Conservation (phyloP, 2,888 invertebrate genomes). For the Acleris cristana region DNA sequence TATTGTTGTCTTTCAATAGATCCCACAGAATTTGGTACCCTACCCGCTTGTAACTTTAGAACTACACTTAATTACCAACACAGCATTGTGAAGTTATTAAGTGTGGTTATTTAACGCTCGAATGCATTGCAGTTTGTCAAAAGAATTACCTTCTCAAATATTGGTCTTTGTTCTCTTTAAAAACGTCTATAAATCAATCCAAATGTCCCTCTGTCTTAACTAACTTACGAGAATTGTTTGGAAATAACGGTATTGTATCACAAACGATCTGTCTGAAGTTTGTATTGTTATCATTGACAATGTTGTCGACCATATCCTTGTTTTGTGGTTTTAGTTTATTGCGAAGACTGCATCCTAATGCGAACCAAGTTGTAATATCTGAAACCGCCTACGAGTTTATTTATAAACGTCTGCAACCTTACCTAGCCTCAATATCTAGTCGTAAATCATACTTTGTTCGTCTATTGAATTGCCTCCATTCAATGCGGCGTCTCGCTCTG, state of each 20-base stretch:
- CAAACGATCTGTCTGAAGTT: slow-evolving; percentile 16
- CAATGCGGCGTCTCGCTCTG: slow-evolving; percentile 37
- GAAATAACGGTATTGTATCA: slow-evolving; percentile 23
- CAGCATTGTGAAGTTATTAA: neutral
- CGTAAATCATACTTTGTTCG: slow-evolving; percentile 35
- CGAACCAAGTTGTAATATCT: slow-evolving; percentile 2
- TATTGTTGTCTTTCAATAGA: slow-evolving; percentile 24
- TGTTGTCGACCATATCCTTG: slow-evolving; percentile 15
- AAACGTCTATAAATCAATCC: slow-evolving; percentile 27
- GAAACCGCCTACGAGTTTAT: slow-evolving; percentile 20
- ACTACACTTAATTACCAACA: slow-evolving; percentile 12
- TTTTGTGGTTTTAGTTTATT: neutral
- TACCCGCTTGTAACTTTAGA: slow-evolving; percentile 11
- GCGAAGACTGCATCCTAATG: neutral
- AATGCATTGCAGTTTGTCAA: slow-evolving; percentile 20
- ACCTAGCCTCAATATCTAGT: slow-evolving; percentile 36
- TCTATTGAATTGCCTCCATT: slow-evolving; percentile 44
- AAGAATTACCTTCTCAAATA: slow-evolving; percentile 9
- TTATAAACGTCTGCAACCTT: slow-evolving; percentile 36
- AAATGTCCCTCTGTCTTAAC: slow-evolving; percentile 31
- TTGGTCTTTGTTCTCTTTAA: slow-evolving; percentile 32
- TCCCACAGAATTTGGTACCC: slow-evolving; percentile 19
- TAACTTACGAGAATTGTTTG: slow-evolving; percentile 19
- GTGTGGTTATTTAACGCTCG: slow-evolving; percentile 9
- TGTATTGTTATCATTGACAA: slow-evolving; percentile 16